A percentile compares a stretch with the other conserved stretches of the same genome.
Conservation (phyloP, 2,797 vertebrate species). For the Cirrhinus mrigala region DNA sequence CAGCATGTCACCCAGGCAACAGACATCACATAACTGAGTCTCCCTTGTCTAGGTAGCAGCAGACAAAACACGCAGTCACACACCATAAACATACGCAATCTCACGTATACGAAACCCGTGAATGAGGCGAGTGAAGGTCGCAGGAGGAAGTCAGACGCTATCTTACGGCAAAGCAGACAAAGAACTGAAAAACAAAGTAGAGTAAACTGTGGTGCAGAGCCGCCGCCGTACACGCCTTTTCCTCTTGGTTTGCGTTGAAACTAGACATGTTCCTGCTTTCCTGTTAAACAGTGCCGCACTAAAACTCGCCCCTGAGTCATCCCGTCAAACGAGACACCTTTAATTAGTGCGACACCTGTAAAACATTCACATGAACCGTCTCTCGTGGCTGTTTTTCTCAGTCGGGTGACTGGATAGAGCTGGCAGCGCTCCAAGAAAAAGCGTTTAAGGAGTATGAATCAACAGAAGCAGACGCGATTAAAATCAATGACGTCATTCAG, state of each 20-base stretch:
- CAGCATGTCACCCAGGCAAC: constrained; percentile 59
- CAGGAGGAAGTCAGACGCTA: constrained; percentile 5
- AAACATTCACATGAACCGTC: not conserved
- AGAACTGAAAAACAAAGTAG: constrained; percentile 17
- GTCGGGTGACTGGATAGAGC: constrained; percentile 6
- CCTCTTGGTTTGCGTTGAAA: constrained; percentile 1
- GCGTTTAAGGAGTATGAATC: constrained; percentile 33
- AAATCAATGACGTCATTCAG: constrained; percentile 41
- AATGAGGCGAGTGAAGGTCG: not conserved
- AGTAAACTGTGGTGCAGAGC: not conserved
- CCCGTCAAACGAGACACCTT: constrained; percentile 14
- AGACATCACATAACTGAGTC: constrained; percentile 42
- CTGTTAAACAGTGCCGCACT: not conserved
- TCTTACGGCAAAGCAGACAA: not conserved
- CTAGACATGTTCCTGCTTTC: constrained; percentile 2
- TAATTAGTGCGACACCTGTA: constrained; percentile 36
- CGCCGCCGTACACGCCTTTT: not conserved
- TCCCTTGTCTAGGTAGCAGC: constrained; percentile 46
- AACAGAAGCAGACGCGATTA: constrained; percentile 43
- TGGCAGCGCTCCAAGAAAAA: constrained; percentile 36
- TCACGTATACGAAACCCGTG: constrained; percentile 15
- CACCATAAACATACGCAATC: not conserved
- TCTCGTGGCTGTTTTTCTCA: constrained; percentile 12
- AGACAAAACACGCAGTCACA: not conserved
- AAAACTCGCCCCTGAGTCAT: not conserved